Base-by-base conservation (phyloP, 2,113 vertebrate species). In the Dasypus novemcinctus region DNA sequence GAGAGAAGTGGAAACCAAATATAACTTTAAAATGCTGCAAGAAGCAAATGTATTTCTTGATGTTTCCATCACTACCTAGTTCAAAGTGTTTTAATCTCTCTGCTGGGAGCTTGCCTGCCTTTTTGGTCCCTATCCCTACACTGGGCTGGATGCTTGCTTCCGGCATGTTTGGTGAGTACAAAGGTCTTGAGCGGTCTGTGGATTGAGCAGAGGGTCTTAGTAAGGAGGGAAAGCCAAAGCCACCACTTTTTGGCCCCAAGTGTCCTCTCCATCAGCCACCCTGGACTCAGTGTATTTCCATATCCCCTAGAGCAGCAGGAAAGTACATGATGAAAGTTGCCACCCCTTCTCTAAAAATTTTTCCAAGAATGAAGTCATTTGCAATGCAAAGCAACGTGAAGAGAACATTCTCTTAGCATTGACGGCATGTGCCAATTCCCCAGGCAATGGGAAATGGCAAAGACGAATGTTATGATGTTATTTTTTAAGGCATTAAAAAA, bases 371-470 rank as follows among this genome's bases (percentile, higher is more conserved):
- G 63, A 92, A 83, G n/a, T 94, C 57, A 95, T 97, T 93, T 94
- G 79, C 92, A 97, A 89, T 86, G 88, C 84, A 97, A 94, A 97
- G 27, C 81, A 91, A 66, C 87, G 33, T 11, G 2, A 75, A 96
- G 38, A 94, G 93, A 85, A 87, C 72, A 68, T 93, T 93, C 94
- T 96, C 93, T 93, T 23, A 72, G 27, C 94, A 54, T 81, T 72
- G 87, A 87, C 81, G 88, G 96, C 91, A 41, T 91, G 87, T 92
- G 83, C 95, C 91, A 96, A 36, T 85, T 96, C 78, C 49, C 66
- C 31, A 95, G 75, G 87, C 97, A 97, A 79, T 80, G 92, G 93
- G 33, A 98, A 98, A 97, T 95, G 81, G 93, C 92, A 92, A 75
- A 61, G 86, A 94, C 61, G 72, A 46, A 96, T 92, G 38, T 20